Conservation (phyloP, 2,888 invertebrate genomes). For the Venusia cambrica region DNA sequence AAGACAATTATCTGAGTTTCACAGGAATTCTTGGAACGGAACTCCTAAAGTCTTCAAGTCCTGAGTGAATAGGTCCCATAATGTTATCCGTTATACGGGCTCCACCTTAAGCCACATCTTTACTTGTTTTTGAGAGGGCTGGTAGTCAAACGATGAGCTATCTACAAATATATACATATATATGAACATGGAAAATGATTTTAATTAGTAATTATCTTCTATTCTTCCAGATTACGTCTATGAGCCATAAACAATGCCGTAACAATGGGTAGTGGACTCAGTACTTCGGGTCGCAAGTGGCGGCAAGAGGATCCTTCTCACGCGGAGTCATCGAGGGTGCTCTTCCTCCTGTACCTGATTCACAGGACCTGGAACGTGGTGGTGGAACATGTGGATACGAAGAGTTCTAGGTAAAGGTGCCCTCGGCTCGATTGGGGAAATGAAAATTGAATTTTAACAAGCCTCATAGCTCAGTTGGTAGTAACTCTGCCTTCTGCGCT, state of each 20-base stretch:
- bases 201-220: too few species aligned
- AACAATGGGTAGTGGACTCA: constrained; percentile 64
- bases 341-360: constrained; percentile 84
- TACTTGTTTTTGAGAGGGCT: too few species aligned
- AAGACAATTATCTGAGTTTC: too few species aligned
- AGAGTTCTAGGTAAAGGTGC: constrained; percentile 76
- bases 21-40: too few species aligned
- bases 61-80: too few species aligned
- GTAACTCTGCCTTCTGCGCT: neutral
- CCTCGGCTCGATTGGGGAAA: constrained; percentile 1
- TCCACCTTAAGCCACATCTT: too few species aligned
- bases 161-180: too few species aligned
- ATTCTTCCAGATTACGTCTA: constrained; percentile 1
- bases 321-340: constrained; percentile 81
- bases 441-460: neutral
- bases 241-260: neutral
- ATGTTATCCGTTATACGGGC: too few species aligned
- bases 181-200: too few species aligned
- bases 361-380: constrained; percentile 86
- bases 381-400: constrained; percentile 81
- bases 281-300: constrained; percentile 55
- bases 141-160: too few species aligned
- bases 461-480: too few species aligned
- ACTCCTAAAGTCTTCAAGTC: too few species aligned
- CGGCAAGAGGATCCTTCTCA: constrained; percentile 53